Conservation (phyloP, 2,113 vertebrate species). For the Microtus richardsoni region DNA sequence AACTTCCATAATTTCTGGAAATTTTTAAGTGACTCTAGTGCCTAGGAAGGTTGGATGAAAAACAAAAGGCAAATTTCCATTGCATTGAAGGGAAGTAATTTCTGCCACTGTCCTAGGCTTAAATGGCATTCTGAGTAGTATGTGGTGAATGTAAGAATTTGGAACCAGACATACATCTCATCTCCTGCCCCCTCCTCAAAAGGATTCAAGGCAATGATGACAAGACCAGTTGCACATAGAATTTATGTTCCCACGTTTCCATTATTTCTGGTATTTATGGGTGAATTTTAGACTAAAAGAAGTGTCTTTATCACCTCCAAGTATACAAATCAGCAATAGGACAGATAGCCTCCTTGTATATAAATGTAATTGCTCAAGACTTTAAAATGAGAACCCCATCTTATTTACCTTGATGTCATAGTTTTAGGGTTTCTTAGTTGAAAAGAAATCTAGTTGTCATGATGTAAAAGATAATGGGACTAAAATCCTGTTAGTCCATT, state of each 20-base stretch:
- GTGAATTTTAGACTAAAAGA: not conserved
- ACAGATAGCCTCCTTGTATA: not conserved
- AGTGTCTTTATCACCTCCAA: conserved; percentile 1
- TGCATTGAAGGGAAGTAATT: not conserved
- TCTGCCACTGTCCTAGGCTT: not conserved
- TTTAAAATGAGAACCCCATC: not conserved
- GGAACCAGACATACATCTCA: not conserved
- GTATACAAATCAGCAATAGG: not conserved
- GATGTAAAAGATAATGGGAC: not conserved
- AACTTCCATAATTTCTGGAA: conserved; percentile 31
- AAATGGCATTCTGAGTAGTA: not conserved
- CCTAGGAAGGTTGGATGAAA: not conserved
- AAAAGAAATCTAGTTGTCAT: not conserved
- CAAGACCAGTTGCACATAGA: not conserved
- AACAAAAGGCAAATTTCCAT: not conserved
- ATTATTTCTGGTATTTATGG: not conserved
- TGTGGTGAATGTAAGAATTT: not conserved
- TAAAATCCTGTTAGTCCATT: not conserved
- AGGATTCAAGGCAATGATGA: not conserved
- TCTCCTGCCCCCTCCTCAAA: not conserved
- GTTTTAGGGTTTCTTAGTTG: not conserved
- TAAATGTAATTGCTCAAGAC: not conserved
- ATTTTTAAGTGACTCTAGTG: conserved; percentile 21
- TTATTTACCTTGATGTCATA: not conserved
- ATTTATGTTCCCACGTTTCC: not conserved